Conservation (phyloP, 2,797 vertebrate genomes). For the Gymnoscopelus microlampas region DNA sequence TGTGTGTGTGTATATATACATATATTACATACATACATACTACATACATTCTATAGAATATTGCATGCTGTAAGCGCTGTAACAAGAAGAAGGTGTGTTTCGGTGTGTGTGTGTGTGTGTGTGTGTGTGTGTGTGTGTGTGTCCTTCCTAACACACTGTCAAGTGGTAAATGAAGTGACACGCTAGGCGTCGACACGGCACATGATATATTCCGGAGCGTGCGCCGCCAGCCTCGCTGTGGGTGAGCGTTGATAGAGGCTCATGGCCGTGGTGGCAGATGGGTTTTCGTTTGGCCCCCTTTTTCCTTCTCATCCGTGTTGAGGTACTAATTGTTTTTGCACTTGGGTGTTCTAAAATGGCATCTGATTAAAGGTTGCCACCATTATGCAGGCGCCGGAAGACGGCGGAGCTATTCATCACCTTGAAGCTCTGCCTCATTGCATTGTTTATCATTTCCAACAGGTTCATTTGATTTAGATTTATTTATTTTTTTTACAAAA, state of each 20-base stretch:
- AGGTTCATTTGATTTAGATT: conserved; percentile 37
- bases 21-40: too few relatives aligned
- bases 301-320: conserved; percentile 1
- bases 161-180: neutral
- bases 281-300: neutral
- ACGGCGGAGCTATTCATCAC: conserved; percentile 29
- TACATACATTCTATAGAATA: too few relatives aligned
- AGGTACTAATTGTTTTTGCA: conserved; percentile 35
- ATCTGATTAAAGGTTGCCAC: conserved; percentile 34
- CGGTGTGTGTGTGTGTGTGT: neutral
- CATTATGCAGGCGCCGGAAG: conserved; percentile 14
- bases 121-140: neutral
- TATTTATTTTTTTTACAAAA: neutral
- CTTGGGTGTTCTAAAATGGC: conserved; percentile 31
- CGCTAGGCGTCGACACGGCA: neutral
- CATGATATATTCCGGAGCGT: neutral
- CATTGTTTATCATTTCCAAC: conserved; percentile 46
- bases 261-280: neutral
- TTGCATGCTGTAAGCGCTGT: neutral
- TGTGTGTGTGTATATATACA: too few relatives aligned
- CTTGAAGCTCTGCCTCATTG: conserved; percentile 34
- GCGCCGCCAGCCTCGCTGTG: neutral
- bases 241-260: neutral
- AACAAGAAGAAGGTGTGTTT: neutral
- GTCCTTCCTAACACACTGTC: neutral